Base-by-base conservation (phyloP, 2,888 invertebrate genomes). In the Meliscaeva auricollis region DNA sequence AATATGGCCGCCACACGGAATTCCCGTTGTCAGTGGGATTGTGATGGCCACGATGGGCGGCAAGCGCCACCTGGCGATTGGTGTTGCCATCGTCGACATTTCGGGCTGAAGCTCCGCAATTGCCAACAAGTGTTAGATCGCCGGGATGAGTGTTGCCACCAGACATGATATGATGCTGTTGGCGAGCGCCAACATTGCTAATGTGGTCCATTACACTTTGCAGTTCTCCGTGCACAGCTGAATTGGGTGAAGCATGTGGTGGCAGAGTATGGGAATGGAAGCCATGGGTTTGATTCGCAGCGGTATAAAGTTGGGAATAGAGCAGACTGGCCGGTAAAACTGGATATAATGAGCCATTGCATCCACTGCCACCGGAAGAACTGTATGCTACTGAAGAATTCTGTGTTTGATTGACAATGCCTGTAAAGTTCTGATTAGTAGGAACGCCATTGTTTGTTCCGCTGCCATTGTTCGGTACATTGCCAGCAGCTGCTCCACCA, bases 291-390 rank as follows among this genome's bases (percentile, higher is more conserved):
- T 96, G 96, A 89, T 96, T 96, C 50, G 96, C 96, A 0, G 96
- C 96, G 3, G 96, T 96, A 89, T 97, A 97, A 20, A 97, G 92
- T 90, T 97, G 97, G 7, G 97, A 97, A 92, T 97, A 97, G 3
- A 97, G 93, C 87, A 97, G 93, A 89, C 97, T 97, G 1, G 96
- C 96, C 1, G 97, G 97, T 41, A 97, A 92, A 4, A 97, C 97
- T 0, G 96, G 96, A 89, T 96, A 96, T 0, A 96, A 91, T 0
- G 96, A 95, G 88, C 95, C 95, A 91, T 96, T 96, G 89, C 95
- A 96, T 88, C 95, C 95, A 88, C 90, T 90, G 0, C 90, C 89
- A 0, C 90, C 90, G 1, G 88, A 79, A 0, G 94, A 92, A 88
- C 95, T 94, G 46, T 94, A 93, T 22, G 91, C 90, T n/a, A 90